Evolutionary conservation across 1,140 invertebrate genomes (phyloP), one percentile per base, ranked within the genome.

Genomic region (Drosophila bocqueti): DNA sequence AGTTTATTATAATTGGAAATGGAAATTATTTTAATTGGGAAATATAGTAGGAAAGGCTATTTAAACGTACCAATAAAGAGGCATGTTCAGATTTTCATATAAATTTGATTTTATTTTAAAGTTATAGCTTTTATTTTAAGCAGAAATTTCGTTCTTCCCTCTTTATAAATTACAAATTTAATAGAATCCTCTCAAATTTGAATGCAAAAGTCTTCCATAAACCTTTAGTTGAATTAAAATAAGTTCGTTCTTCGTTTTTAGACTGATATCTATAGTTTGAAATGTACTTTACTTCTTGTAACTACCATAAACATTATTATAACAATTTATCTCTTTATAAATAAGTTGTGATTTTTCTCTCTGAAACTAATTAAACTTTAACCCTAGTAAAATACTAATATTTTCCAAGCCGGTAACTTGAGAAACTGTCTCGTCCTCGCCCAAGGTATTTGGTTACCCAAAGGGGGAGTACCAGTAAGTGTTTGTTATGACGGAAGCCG

Each of bases 401-500:
- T 57, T 52, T 63, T 42, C 21, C 18, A 26, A 38, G 50, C 8
- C 9, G 36, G 74, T 46, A 77, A 77, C 24, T 29, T 57, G 74
- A 77, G 75, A 31, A 68, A 65, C 54, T 67, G n/a, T 40, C 57
- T 50, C 45, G 47, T 61, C 45, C 55, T 59, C 49, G 21, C 4
- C 11, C 31, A 45, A 50, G 50, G 74, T 89, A 81, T 90, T 73
- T 42, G 81, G 59, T 87, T 87, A 81, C 78, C 61, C 13, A 18
- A 13, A 26, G 34, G 38, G 5, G 26, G 16, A 11, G 46, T 26
- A 47, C 29, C 31, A 50, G 54, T 50, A 72, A 74, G 79, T 69
- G 75, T 64, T 79, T 87, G 73, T 84, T 79, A 54, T 76, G 72
- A 66, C 83, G 69, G 81, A 86, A 86, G 83, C 83, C 83, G 83